These are phyloP conservation scores for Mizuhopecten yessoensis DNA, from an alignment of 1,140 invertebrate species.

Conservation along the genomic window DNA sequence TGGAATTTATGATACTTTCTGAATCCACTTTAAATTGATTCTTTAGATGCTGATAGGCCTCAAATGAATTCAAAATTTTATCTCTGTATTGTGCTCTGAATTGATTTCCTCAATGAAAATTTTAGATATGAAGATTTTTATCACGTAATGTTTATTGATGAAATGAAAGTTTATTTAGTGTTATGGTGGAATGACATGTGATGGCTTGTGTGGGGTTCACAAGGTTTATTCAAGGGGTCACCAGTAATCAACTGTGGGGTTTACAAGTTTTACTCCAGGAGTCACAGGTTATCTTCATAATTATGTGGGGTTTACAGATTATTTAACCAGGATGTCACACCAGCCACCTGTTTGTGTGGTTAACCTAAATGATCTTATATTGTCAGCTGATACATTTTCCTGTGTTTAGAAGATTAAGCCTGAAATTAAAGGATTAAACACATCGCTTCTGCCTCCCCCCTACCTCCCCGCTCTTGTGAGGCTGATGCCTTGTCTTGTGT, in stretches of 20 bases:
- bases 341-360: too few species aligned
- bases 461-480: too few species aligned
- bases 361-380: too few species aligned
- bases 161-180: not conserved
- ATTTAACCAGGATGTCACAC: too few species aligned
- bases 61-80: slow-evolving; percentile 1
- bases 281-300: too few species aligned
- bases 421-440: too few species aligned
- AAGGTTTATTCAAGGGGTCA: not conserved
- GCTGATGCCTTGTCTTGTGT: too few species aligned
- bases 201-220: not conserved
- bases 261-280: not conserved
- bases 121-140: not conserved
- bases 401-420: too few species aligned
- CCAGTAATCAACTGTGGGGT: not conserved
- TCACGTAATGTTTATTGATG: slow-evolving; percentile 2
- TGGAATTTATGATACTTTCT: not conserved
- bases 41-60: not conserved
- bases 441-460: too few species aligned
- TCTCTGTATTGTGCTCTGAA: not conserved
- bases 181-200: not conserved
- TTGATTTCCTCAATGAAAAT: not conserved
- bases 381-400: too few species aligned
- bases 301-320: too few species aligned
- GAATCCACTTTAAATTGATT: not conserved